Base-by-base conservation (phyloP, 2,888 invertebrate genomes). In the Brachypterus glaber region DNA sequence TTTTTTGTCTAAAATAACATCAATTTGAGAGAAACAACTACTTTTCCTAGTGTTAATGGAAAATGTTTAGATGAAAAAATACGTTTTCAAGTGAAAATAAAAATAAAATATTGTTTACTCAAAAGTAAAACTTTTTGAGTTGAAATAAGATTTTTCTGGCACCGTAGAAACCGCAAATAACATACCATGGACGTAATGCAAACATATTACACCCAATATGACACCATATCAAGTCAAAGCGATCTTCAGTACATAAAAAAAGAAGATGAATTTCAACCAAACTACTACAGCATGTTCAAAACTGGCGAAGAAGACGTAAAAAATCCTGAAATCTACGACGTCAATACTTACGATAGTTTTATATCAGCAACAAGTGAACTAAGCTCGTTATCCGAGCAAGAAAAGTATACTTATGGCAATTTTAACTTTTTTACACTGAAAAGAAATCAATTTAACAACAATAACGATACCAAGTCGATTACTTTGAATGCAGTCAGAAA, bases 291-390 rank as follows among this genome's bases (percentile, higher is more conserved):
- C 37, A 43, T 44, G 21, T 29, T 47, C n/a, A n/a, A n/a, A n/a
- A n/a, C n/a, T n/a, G n/a, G n/a, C n/a, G n/a, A n/a, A n/a, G n/a
- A n/a, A 35, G 30, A 41, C 5, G 30, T 40, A 36, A 44, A 45
- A 25, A 44, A 46, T 30, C 49, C 49, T 8, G 53, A 53, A 24
- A 51, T 52, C 12, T 59, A 58, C 49, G 60, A 61, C 40, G 51
- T 50, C 31, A 59, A 53, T 49, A 58, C 59, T 7, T 60, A 57
- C 49, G 62, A 62, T 38, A 57, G 57, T 39, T 60, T 58, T 39
- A 47, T 54, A 13, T 60, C 59, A 5, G 51, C 52, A 7, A 47
- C 57, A 2, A 57, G 53, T 45, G 55, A 55, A 46, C 42, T 56
- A 24, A 49, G 52, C 35, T 54, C 54, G 35, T 42, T 55, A 40